These are phyloP conservation scores for Linepithema humile DNA, from an alignment of 1,140 invertebrate genomes.

Conservation along the genomic window DNA sequence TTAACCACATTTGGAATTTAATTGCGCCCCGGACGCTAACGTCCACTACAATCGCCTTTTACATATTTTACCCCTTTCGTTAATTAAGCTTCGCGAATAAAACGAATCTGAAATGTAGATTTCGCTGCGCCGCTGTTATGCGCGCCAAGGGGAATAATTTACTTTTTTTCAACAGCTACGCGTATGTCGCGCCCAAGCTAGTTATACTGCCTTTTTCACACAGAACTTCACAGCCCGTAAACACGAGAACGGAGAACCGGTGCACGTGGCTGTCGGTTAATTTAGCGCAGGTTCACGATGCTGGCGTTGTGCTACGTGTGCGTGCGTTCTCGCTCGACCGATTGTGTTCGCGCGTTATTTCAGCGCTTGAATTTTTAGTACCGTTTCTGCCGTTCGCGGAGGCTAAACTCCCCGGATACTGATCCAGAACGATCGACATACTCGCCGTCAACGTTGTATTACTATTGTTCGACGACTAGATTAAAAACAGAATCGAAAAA, in stretches of 20 bases:
- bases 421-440: not conserved
- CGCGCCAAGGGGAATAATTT: constrained; percentile 52
- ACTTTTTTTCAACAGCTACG: constrained; percentile 53
- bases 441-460: not conserved
- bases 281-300: constrained; percentile 49
- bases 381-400: not conserved
- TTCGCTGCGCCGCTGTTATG: constrained; percentile 30
- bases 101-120: constrained; percentile 55
- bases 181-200: constrained; percentile 39
- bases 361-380: constrained; percentile 41
- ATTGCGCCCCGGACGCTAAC: constrained; percentile 38
- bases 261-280: constrained; percentile 60
- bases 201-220: constrained; percentile 51
- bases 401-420: constrained; percentile 16
- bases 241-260: constrained; percentile 8
- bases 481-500: not conserved
- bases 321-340: not conserved
- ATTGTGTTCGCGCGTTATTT: constrained; percentile 23
- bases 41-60: constrained; percentile 38
- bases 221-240: constrained; percentile 50
- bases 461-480: not conserved
- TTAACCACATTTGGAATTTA: constrained; percentile 41
- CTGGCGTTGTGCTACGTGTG: not conserved
- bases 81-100: constrained; percentile 41
- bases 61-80: constrained; percentile 51